Evolutionary conservation across 2,113 vertebrate genomes (phyloP).

Genomic region (Rhizomys pruinosus): DNA sequence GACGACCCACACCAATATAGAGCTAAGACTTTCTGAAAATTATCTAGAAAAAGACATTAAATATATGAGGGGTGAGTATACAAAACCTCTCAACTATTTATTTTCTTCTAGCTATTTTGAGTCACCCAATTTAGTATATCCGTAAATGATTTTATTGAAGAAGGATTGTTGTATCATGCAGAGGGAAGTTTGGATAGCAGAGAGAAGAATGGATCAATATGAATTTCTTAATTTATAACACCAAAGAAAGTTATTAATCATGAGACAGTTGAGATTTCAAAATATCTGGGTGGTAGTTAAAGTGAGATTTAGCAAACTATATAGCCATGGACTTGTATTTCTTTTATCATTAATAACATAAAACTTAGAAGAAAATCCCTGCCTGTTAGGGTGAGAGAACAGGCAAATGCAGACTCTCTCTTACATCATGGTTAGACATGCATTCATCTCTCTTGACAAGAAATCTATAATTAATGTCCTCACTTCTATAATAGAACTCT

Average conservation of each 20-base stretch:
- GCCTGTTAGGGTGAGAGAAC: constrained; percentile 25
- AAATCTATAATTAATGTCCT: constrained; percentile 80
- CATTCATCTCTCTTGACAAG: constrained; percentile 73
- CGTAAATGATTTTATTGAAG: constrained; percentile 49
- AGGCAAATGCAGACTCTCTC: not conserved
- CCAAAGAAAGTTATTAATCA: constrained; percentile 57
- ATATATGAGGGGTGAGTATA: too few species aligned
- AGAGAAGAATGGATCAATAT: not conserved
- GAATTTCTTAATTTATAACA: constrained; percentile 37
- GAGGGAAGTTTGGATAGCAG: not conserved
- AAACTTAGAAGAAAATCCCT: constrained; percentile 33
- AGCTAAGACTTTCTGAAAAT: too few species aligned
- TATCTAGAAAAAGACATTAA: too few species aligned
- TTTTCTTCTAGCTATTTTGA: not conserved
- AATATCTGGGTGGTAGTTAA: constrained; percentile 55
- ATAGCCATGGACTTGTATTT: not conserved
- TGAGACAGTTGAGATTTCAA: constrained; percentile 53
- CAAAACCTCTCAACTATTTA: too few species aligned
- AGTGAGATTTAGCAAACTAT: constrained; percentile 35
- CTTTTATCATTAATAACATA: constrained; percentile 62
- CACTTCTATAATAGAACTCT: constrained; percentile 64
- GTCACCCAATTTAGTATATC: not conserved
- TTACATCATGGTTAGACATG: constrained; percentile 61
- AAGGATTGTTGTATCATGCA: not conserved
- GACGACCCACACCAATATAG: too few species aligned